Conservation (phyloP, 2,888 invertebrate genomes). For the Netelia fuscicornis region DNA sequence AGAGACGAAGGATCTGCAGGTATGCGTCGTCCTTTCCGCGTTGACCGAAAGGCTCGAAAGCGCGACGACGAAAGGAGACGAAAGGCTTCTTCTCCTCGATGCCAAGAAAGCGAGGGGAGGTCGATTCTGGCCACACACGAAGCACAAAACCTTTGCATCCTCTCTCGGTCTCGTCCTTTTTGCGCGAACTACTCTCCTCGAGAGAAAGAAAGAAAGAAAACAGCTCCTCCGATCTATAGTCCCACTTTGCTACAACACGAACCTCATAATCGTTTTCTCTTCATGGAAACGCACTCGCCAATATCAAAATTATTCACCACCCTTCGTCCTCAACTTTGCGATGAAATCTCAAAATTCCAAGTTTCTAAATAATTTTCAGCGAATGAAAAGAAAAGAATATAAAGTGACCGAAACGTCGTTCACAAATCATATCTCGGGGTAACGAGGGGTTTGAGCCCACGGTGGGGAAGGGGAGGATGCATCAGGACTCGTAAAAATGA, state of each 20-base stretch:
- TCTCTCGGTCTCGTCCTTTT: background rate
- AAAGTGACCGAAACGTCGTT: conserved; percentile 4
- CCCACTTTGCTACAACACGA: conserved; percentile 1
- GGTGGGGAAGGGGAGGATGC: conserved; percentile 7
- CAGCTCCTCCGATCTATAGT: conserved; percentile 24
- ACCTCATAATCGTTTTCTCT: conserved; percentile 19
- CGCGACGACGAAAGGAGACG: conserved; percentile 10
- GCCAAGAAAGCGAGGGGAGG: background rate
- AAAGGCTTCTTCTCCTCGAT: background rate
- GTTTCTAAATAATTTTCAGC: too few species aligned
- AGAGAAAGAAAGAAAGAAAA: background rate
- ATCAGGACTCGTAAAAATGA: conserved; percentile 31
- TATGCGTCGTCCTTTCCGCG: conserved; percentile 33
- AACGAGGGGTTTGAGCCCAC: background rate
- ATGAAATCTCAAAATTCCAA: too few species aligned
- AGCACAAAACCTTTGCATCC: background rate
- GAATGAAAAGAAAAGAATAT: background rate
- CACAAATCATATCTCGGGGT: conserved; percentile 20
- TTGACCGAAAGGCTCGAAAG: background rate
- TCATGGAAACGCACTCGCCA: background rate
- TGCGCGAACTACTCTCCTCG: background rate
- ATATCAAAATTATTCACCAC: too few species aligned
- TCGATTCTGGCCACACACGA: conserved; percentile 37
- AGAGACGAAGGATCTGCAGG: conserved; percentile 15
- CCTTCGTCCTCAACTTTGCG: too few species aligned